These are phyloP conservation scores for Poeciliopsis retropinna DNA, from an alignment of 2,113 vertebrate genomes.

Conservation along the genomic window DNA sequence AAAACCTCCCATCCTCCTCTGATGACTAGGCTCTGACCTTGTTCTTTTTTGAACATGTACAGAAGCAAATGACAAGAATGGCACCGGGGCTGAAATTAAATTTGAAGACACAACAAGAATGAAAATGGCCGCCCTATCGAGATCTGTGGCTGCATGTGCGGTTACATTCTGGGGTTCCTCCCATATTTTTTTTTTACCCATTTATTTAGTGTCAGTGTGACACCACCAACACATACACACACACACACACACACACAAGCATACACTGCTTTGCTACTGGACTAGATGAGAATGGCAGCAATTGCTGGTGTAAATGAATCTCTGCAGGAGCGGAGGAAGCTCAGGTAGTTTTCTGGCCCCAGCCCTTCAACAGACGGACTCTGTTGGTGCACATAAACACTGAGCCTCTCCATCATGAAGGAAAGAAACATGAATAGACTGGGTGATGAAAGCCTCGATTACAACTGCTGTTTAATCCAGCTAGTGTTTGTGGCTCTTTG, in stretches of 20 bases:
- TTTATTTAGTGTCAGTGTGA: background rate
- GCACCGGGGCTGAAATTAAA: background rate
- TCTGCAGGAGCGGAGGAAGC: conserved; percentile 67
- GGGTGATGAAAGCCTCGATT: conserved; percentile 41
- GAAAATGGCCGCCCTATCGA: background rate
- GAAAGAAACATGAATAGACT: conserved; percentile 58
- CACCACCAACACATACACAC: background rate
- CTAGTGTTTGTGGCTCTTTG: background rate
- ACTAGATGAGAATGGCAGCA: conserved; percentile 49
- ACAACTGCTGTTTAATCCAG: background rate
- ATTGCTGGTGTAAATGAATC: conserved; percentile 63
- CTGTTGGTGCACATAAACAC: conserved; percentile 64
- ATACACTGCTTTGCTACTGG: conserved; percentile 1
- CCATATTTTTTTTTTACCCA: background rate
- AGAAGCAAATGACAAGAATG: no score
- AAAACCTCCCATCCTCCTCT: no score
- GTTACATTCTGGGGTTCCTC: background rate
- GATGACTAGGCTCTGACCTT: no score
- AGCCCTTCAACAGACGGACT: conserved; percentile 68
- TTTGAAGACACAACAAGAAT: background rate
- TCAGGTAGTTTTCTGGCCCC: conserved; percentile 70
- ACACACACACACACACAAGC: background rate
- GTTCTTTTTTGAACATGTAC: no score
- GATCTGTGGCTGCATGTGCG: background rate
- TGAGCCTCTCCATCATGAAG: conserved; percentile 58